phyloP scores from a whole-genome alignment of 2,888 invertebrate genomes.

The Tolmerus cingulatus region DNA sequence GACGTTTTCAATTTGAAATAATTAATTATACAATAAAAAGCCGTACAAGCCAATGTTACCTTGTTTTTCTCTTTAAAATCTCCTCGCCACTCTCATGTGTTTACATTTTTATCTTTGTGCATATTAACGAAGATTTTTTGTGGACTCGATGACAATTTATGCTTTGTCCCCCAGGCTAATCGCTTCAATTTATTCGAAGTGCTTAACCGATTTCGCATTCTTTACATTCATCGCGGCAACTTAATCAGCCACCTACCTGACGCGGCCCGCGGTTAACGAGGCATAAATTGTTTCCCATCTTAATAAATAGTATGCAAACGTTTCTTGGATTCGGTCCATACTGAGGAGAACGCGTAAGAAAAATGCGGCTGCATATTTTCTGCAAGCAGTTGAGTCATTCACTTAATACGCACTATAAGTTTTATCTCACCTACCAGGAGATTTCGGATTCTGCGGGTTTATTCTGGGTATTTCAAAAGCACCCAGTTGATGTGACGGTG shows the following conservation, averaged over 20 bases:
- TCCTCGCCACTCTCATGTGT: not conserved
- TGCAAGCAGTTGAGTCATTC: not conserved
- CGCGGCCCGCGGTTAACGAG: not conserved
- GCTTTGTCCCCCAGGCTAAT: not conserved
- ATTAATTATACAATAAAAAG: not conserved
- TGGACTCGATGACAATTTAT: not conserved
- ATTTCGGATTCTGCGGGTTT: not conserved
- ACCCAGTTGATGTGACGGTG: not conserved
- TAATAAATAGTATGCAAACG: conserved; percentile 23
- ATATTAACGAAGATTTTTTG: not conserved
- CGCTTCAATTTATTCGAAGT: not conserved
- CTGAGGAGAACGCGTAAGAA: not conserved
- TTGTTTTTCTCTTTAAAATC: not conserved
- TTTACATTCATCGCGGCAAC: not conserved
- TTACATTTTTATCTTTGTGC: not conserved
- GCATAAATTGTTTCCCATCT: conserved; percentile 1
- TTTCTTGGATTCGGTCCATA: not conserved
- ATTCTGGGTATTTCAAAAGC: not conserved
- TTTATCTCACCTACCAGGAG: not conserved
- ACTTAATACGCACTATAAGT: not conserved
- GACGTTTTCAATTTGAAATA: not conserved
- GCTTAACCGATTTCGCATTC: not conserved
- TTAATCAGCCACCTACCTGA: not conserved
- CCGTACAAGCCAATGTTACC: not conserved
- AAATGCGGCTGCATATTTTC: not conserved